Base-by-base conservation (phyloP, 2,113 vertebrate genomes). In the Scopus umbretta region DNA sequence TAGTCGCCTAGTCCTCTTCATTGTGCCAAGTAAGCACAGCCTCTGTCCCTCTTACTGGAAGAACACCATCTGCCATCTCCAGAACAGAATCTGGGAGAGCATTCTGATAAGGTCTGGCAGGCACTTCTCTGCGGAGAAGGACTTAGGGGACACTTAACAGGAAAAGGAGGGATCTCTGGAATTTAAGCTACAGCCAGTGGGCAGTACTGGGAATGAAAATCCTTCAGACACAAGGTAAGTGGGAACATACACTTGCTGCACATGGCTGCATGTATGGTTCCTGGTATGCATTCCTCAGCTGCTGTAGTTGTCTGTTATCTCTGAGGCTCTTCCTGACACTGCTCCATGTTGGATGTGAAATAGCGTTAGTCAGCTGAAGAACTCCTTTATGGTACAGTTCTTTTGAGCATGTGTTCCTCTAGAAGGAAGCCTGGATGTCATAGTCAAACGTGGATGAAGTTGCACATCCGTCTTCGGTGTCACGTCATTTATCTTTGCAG, bases 221-320 rank as follows among this genome's bases (percentile, higher is more conserved):
- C 42, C 56, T 53, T 92, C 71, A 56, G 53, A 43, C 66, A 47
- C 5, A 2, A 88, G 96, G 96, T 96, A 88, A 94, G 94, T 94
- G 84, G 86, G 87, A 79, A 68, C 20, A 7, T 75, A 61, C 4
- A 42, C 71, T 74, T 78, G 59, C 68, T 86, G 93, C 75, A 83
- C 4, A 30, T 86, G 50, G 14, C 68, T 89, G 91, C 80, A 91
- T 91, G 81, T 80, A 43, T 2, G 1, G 40, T 83, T 96, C 83
- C 38, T 89, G 50, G n/a, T 76, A 72, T 91, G 89, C 20, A 4
- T 74, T 86, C 76, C 76, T 93, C 29, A 25, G 86, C 83, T 89
- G 40, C 56, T 91, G 26, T 75, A 63, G 40, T 32, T 66, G 55
- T 59, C 65, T 89, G 59, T 82, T 36, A 22, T 42, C 62, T 36